Evolutionary conservation across 37 sponge, comb jelly and placozoan species (phyloP), one percentile per base, ranked within the genome.

Genomic region (Ianthella basta): DNA sequence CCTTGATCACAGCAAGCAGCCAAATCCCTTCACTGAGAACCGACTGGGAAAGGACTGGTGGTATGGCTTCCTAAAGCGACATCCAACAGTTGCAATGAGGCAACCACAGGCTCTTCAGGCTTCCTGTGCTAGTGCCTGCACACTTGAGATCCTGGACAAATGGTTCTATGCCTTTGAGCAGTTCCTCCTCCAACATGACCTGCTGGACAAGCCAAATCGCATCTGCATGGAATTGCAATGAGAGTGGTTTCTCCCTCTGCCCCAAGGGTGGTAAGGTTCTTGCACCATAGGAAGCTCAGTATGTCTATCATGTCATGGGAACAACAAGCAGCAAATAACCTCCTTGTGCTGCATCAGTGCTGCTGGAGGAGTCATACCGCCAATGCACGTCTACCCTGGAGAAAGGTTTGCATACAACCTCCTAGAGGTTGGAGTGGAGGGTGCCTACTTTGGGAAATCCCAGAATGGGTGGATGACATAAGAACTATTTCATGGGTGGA

Each of bases 371-470:
- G 37, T 74, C 6, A 73, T 86, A 24, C 86, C 86, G 44, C 86
- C 86, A 29, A 86, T 86, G 86, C 86, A 86, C 32, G 1, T 86
- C 21, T 80, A 60, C 59, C 83, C 83, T 27, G 88, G 88, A 0
- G 33, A 38, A 6, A 24, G 83, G 40, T 83, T 83, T 79, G 19
- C 57, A 8, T 83, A 79, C 33, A 83, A 83, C 25, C 89, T 80
- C 5, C 44, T 88, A 56, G 80, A 83, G 30, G 80, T 56, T 19
- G 41, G 84, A 5, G 80, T 88, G 33, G 60, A 39, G 27, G 84
- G 84, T 8, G 84, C 89, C n/a, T 88, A 88, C 54, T 83, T 83
- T 83, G 80, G 84, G 32, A 60, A 40, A 15, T 81, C 82, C 29
- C 16, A 56, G 0, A 87, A 80, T 70, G 81, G 87, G 23, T 87